A percentile compares a stretch with the other conserved stretches of the same genome.
Evolutionary conservation across 2,113 vertebrate genomes (phyloP).

Genomic region (Procavia capensis): DNA sequence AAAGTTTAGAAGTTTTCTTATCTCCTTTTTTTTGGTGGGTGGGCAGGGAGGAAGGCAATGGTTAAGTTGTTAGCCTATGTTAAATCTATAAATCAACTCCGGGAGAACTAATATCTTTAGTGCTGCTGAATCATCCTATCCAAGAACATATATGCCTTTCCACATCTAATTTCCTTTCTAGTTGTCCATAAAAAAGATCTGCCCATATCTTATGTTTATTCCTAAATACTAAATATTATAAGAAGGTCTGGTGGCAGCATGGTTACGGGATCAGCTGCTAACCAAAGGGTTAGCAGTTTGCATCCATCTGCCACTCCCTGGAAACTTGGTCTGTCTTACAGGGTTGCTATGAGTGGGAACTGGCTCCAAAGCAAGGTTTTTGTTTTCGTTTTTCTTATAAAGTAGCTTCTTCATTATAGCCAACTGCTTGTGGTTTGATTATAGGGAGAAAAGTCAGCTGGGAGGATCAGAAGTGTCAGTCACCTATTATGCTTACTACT

Average conservation of each 20-base stretch:
- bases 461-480: not conserved
- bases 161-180: not conserved
- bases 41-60: no score
- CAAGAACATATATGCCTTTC: not conserved
- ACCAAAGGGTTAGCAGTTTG: no score
- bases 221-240: not conserved
- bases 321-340: no score
- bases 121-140: not conserved
- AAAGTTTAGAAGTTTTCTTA: not conserved
- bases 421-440: not conserved
- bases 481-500: not conserved
- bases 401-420: not conserved
- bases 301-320: no score
- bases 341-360: no score
- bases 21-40: not conserved
- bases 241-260: not conserved
- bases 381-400: not conserved
- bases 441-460: not conserved
- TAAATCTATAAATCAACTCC: not conserved
- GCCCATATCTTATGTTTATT: not conserved
- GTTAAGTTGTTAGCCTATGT: not conserved
- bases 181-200: not conserved
- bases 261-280: no score
- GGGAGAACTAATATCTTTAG: not conserved
- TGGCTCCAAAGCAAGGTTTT: no score